These are phyloP conservation scores for Luscinia luscinia DNA, from an alignment of 2,797 vertebrate genomes.

Conservation along the genomic window DNA sequence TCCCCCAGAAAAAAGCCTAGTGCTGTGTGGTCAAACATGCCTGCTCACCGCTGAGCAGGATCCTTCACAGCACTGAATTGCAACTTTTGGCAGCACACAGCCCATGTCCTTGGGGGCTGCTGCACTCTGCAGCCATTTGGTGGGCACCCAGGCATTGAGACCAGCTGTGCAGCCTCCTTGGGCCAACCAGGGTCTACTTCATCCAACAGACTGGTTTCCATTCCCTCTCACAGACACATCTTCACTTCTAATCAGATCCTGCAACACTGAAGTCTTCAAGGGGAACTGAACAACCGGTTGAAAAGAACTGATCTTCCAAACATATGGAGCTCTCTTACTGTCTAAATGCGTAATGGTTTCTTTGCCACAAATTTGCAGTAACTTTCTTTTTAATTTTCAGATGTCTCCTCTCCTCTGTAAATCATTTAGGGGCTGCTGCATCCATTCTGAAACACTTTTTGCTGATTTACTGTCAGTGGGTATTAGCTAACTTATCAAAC, in stretches of 20 bases:
- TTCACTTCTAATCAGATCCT: neutral
- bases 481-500: neutral
- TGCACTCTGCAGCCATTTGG: neutral
- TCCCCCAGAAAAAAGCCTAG: neutral
- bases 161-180: neutral
- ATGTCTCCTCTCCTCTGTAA: neutral
- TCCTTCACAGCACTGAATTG: neutral
- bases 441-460: neutral
- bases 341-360: neutral
- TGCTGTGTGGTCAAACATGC: neutral
- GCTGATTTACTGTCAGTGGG: neutral
- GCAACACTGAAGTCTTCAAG: neutral
- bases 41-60: neutral
- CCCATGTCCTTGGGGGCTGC: neutral
- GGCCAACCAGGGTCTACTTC: neutral
- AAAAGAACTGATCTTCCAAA: neutral
- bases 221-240: neutral
- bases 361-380: neutral
- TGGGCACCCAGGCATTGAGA: neutral
- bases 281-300: neutral
- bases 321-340: neutral
- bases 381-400: neutral
- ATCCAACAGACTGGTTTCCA: neutral
- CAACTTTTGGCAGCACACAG: neutral
- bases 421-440: neutral